Percentiles rank a stretch among this genome's conserved stretches.
Evolutionary conservation across 2,113 vertebrate species (phyloP).

Genomic region (Atherinomorus stipes): DNA sequence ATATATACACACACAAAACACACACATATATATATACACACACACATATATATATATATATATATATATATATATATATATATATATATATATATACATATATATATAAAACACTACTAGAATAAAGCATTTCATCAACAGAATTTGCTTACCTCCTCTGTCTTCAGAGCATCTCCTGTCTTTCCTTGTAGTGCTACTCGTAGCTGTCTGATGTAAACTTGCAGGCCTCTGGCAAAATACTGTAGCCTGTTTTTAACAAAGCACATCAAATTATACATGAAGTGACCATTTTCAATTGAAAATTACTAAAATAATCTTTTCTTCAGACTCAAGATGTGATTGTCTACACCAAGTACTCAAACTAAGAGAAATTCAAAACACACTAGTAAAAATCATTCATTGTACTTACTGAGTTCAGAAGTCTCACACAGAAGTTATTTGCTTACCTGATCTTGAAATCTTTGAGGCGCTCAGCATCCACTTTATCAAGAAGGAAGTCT

Average conservation of each 20-base stretch:
- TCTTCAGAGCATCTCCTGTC: slow-evolving; percentile 96
- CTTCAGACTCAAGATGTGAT: not conserved
- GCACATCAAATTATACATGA: not conserved
- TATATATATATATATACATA: no score
- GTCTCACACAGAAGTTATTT: no score
- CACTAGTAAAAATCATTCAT: not conserved
- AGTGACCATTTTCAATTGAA: not conserved
- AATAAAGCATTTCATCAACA: not conserved
- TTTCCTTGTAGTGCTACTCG: slow-evolving; percentile 97
- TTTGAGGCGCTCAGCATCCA: slow-evolving; percentile 95
- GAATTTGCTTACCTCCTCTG: slow-evolving; percentile 89
- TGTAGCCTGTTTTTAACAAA: slow-evolving; percentile 86
- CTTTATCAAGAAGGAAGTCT: slow-evolving; percentile 95
- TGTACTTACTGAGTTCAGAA: not conserved
- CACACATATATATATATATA: no score
- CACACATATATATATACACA: no score
- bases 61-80: no score
- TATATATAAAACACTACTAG: no score
- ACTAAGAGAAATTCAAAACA: not conserved
- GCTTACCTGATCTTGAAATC: slow-evolving; percentile 97
- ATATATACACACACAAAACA: no score
- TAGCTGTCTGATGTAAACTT: slow-evolving; percentile 97
- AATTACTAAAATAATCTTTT: not conserved
- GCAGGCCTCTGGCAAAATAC: slow-evolving; percentile 96
- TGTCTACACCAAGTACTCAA: not conserved